Base-by-base conservation (phyloP, 2,888 invertebrate genomes). In the Laothoe populi region DNA sequence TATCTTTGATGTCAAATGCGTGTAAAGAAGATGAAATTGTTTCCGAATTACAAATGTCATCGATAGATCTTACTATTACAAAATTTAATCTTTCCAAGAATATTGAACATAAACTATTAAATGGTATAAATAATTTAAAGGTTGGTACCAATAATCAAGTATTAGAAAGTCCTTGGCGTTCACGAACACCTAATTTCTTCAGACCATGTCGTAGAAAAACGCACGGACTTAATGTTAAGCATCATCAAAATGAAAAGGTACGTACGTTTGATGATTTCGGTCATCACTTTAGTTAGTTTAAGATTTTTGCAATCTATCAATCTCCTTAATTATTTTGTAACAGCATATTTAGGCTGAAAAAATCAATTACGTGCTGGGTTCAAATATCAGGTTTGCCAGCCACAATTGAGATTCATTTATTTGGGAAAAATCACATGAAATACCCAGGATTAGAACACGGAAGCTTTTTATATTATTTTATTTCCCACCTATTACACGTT, bases 81-180 rank as follows among this genome's bases (percentile, higher is more conserved):
- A 31, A 53, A 26, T 42, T 61, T 19, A 53, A 53, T n/a, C n/a
- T 42, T 42, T 23, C 40, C n/a, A 40, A 19, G 19, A 48, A 40
- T 35, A 2, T 19, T 8, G 19, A 19, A 19, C 26, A 19, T 35
- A 19, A 16, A 31, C 31, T 31, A 16, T 19, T 3, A 35, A 31
- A 53, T 4, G 53, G 31, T 31, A n/a, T 11, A 38, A 35, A 19
- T 44, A 60, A 24, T 49, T 26, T 67, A 65, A 81, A 72, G 71
- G 82, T 74, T 63, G 83, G 84, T 23, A 87, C 93, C 66, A 86
- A 88, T 59, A 94, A 94, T 74, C 87, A 92, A 71, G 93, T 94
- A 19, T 73, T 94, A 70, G 93, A 94, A n/a, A 93, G 89, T 74
- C 95, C 95, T 11, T 95, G 95, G 95, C 86, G 85, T 69, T 90